Evolutionary conservation across 2,797 vertebrate genomes (phyloP).

Genomic region (Lepidocolaptes lacrymiger): DNA sequence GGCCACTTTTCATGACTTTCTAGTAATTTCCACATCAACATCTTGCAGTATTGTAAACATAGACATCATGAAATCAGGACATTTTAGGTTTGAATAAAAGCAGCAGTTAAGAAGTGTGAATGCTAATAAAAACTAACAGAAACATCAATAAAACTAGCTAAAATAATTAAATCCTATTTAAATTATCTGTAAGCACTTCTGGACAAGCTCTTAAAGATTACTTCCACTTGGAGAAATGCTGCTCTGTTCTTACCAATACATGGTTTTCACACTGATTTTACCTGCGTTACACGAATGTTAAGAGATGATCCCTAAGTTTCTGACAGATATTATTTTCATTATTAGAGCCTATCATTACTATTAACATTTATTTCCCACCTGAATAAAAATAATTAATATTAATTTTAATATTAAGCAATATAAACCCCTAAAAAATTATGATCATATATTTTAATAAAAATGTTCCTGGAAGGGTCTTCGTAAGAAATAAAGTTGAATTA

Average conservation of each 20-base stretch:
- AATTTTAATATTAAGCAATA: neutral
- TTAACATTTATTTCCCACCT: slow-evolving; percentile 27
- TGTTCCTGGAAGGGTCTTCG: neutral
- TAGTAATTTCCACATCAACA: neutral
- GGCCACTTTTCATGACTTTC: neutral
- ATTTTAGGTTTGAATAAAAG: neutral
- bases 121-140: slow-evolving; percentile 5
- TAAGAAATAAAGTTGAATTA: neutral
- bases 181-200: slow-evolving; percentile 32
- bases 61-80: neutral
- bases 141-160: neutral
- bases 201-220: slow-evolving; percentile 34
- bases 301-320: slow-evolving; percentile 16
- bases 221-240: slow-evolving; percentile 46
- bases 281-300: slow-evolving; percentile 2
- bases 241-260: neutral
- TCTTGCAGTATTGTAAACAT: neutral
- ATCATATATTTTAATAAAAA: slow-evolving; percentile 7
- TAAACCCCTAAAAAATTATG: neutral
- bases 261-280: slow-evolving; percentile 31
- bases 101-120: neutral
- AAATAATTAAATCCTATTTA: slow-evolving; percentile 41
- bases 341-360: neutral
- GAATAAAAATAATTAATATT: slow-evolving; percentile 7
- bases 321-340: neutral